Conservation (phyloP, 2,888 invertebrate species). For the Polia nebulosa region DNA sequence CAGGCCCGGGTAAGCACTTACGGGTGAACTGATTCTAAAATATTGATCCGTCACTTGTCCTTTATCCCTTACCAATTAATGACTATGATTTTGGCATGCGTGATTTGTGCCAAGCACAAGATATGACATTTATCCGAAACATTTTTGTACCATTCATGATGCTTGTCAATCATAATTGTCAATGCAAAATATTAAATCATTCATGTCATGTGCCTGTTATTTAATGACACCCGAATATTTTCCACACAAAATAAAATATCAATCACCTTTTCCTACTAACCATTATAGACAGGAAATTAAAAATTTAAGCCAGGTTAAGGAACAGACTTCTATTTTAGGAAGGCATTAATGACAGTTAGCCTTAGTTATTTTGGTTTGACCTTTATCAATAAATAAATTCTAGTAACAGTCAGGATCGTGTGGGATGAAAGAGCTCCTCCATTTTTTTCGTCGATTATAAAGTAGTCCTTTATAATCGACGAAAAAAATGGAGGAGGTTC, state of each 20-base stretch:
- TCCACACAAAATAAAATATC: slow-evolving; percentile 11
- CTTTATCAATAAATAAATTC: slow-evolving; percentile 8
- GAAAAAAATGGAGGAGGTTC: no score
- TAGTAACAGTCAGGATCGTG: not conserved
- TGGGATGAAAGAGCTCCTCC: slow-evolving; percentile 17
- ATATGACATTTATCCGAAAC: not conserved
- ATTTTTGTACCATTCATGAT: not conserved
- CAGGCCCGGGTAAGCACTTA: no score
- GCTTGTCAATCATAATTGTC: not conserved
- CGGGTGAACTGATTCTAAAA: no score
- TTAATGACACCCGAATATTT: not conserved
- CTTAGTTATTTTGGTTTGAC: slow-evolving; percentile 20
- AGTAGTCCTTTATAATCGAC: no score
- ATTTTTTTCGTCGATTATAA: no score
- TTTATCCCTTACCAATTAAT: no score
- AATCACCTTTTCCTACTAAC: slow-evolving; percentile 2
- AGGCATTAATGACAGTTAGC: not conserved
- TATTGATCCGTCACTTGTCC: not conserved
- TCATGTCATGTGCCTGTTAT: not conserved
- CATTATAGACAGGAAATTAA: slow-evolving; percentile 15
- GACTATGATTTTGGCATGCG: not conserved
- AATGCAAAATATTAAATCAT: slow-evolving; percentile 1
- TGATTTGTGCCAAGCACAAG: not conserved
- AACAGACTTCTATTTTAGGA: not conserved
- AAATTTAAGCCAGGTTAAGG: not conserved